A percentile compares a stretch with the other conserved stretches of the same genome.
Evolutionary conservation across 23 tunicate genomes (phyloP).

Genomic region (Trididemnum clinides): DNA sequence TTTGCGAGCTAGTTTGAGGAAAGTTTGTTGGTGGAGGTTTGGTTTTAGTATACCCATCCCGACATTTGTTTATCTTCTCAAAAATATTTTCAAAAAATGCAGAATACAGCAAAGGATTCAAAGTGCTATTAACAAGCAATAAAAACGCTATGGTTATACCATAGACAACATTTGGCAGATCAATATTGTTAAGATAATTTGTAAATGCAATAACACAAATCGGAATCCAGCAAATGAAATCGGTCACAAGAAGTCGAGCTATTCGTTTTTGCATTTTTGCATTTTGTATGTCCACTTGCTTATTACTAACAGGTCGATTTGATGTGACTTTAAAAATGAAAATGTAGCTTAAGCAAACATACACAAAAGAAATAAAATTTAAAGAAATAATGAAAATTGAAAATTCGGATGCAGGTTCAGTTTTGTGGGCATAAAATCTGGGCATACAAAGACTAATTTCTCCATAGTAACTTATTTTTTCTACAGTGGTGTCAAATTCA

Average conservation of each 20-base stretch:
- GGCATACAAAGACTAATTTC: slow-evolving; percentile 26
- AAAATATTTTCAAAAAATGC: background rate
- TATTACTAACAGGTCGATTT: background rate
- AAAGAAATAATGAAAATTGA: background rate
- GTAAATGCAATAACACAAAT: slow-evolving; percentile 26
- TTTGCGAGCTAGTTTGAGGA: too few relatives aligned
- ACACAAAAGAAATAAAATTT: slow-evolving; percentile 20
- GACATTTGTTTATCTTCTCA: too few relatives aligned
- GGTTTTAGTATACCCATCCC: too few relatives aligned
- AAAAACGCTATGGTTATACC: background rate
- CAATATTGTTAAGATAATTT: background rate
- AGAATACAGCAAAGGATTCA: slow-evolving; percentile 44
- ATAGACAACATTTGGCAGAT: background rate
- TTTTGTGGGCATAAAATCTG: background rate
- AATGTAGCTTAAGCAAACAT: background rate
- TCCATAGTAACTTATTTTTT: slow-evolving; percentile 8
- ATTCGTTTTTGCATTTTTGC: slow-evolving; percentile 27
- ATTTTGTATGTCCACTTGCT: slow-evolving; percentile 3
- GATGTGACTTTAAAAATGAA: background rate
- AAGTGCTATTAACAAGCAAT: slow-evolving; percentile 41
- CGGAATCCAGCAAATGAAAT: slow-evolving; percentile 48
- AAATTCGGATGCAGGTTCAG: background rate
- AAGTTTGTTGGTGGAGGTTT: too few relatives aligned
- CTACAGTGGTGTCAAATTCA: too few relatives aligned
- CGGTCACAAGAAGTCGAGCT: slow-evolving; percentile 4